phyloP scores from a whole-genome alignment of 2,113 vertebrate species.

The Oxyruncus cristatus region DNA sequence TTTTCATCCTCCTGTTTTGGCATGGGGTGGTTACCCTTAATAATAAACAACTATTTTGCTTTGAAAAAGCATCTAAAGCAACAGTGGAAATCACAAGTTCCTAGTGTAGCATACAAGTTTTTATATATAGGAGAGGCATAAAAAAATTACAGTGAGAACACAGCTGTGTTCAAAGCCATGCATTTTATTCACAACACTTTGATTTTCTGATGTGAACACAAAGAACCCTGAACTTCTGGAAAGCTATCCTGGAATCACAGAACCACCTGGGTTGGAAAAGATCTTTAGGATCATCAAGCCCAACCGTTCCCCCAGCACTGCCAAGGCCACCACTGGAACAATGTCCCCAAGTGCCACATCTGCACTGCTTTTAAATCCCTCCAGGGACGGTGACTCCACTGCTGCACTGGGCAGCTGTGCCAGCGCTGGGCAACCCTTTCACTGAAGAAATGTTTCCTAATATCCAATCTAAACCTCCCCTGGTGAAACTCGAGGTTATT shows the following conservation, averaged over 20 bases:
- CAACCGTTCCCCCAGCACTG: neutral
- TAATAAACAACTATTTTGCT: neutral
- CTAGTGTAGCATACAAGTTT: neutral
- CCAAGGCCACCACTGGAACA: neutral
- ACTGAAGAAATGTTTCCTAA: no score
- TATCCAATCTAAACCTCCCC: neutral
- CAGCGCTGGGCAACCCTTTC: accelerated
- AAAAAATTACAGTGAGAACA: neutral
- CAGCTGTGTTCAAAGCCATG: neutral
- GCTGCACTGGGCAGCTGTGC: neutral
- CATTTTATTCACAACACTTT: neutral
- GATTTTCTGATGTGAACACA: neutral
- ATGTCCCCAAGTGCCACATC: neutral
- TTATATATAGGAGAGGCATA: accelerated
- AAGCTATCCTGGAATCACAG: neutral
- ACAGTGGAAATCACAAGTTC: neutral
- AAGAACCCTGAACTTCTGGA: neutral
- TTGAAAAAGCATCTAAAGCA: neutral
- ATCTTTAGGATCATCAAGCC: neutral
- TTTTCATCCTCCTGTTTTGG: neutral
- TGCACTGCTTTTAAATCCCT: accelerated
- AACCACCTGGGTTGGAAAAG: neutral
- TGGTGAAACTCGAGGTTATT: accelerated
- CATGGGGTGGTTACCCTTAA: neutral
- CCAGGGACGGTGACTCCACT: neutral